phyloP scores from a whole-genome alignment of 2,113 vertebrate species.

The Hiodon tergisus region DNA sequence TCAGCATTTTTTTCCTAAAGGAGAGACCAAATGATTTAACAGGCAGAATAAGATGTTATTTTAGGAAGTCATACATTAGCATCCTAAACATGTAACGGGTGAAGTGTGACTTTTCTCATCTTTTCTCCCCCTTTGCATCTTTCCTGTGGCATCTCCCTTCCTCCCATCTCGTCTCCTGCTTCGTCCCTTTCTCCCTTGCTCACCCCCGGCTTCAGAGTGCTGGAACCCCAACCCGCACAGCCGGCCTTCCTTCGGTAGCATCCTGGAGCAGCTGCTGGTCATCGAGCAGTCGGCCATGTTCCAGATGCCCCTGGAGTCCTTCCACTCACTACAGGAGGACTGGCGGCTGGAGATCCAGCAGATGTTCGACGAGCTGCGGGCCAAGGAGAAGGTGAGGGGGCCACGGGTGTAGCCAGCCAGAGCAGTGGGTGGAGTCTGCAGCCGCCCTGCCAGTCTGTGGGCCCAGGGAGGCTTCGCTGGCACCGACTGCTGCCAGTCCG shows the following conservation, averaged over 20 bases:
- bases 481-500: not conserved
- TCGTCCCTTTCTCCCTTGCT: not conserved
- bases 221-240: conserved; percentile 79
- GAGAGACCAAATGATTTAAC: too few species aligned
- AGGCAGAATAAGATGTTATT: not conserved
- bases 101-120: not conserved
- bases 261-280: conserved; percentile 68
- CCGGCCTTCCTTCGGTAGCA: conserved; percentile 72
- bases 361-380: conserved; percentile 84
- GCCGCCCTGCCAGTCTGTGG: not conserved
- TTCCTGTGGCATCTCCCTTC: conserved; percentile 27
- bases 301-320: conserved; percentile 86
- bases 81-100: not conserved
- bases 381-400: conserved; percentile 78
- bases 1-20: too few species aligned
- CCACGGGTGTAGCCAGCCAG: not conserved
- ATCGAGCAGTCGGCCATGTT: conserved; percentile 86
- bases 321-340: conserved; percentile 85
- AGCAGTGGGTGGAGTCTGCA: not conserved
- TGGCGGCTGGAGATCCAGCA: conserved; percentile 85
- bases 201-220: conserved; percentile 63
- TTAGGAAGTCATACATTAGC: not conserved
- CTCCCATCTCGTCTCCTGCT: conserved; percentile 8
- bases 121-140: not conserved
- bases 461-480: not conserved